phyloP scores from a whole-genome alignment of 2,113 vertebrate species.

The Microtus pennsylvanicus region DNA sequence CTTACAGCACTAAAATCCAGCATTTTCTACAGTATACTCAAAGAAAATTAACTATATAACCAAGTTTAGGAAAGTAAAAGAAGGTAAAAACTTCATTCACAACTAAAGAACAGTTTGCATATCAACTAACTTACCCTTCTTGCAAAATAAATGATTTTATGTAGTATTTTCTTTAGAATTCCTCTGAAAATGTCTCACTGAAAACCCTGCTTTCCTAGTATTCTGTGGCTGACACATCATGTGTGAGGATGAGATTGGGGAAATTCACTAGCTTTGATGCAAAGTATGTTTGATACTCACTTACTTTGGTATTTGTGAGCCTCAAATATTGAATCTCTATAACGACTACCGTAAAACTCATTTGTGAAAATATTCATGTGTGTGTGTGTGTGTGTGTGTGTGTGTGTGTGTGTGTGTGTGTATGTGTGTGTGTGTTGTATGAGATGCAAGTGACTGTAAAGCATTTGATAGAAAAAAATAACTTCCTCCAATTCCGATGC shows the following conservation, averaged over 20 bases:
- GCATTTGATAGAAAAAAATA: conserved; percentile 39
- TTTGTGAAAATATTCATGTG: conserved; percentile 12
- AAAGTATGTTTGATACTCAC: not conserved
- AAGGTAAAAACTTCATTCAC: conserved; percentile 24
- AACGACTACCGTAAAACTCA: not conserved
- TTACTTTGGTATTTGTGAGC: not conserved
- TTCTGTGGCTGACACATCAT: not conserved
- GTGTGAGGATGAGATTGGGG: not conserved
- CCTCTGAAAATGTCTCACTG: not conserved
- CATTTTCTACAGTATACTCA: conserved; percentile 74
- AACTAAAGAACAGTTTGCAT: not conserved
- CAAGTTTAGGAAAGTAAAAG: conserved; percentile 45
- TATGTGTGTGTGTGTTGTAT: not conserved
- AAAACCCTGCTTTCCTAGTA: not conserved
- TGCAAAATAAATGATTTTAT: conserved; percentile 21
- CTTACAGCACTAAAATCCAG: conserved; percentile 67
- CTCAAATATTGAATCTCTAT: not conserved
- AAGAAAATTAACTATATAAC: conserved; percentile 51
- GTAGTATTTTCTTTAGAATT: conserved; percentile 53
- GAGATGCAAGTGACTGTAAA: not conserved
- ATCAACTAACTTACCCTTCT: not conserved
- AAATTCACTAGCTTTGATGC: not conserved
- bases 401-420: not conserved
- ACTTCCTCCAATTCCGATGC: conserved; percentile 45
- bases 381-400: no score